Percentiles rank a stretch among this genome's conserved stretches.
phyloP scores from a whole-genome alignment of 2,113 vertebrate genomes.

The Phyllopteryx taeniolatus region DNA sequence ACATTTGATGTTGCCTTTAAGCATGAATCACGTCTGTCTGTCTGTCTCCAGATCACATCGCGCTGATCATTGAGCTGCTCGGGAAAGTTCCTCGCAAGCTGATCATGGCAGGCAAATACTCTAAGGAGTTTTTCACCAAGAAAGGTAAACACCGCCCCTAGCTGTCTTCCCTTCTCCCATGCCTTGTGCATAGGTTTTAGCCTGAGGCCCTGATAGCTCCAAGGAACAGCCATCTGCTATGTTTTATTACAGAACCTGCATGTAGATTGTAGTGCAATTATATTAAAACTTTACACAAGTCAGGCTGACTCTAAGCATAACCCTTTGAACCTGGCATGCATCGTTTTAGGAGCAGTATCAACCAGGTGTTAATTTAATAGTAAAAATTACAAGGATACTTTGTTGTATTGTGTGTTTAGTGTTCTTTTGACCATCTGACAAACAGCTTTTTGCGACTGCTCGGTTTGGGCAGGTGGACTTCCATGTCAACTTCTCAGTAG shows the following conservation, averaged over 20 bases:
- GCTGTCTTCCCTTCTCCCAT: conserved; percentile 5
- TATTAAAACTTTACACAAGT: background rate
- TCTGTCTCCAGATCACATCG: conserved; percentile 87
- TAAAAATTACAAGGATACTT: too few relatives aligned
- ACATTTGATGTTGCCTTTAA: conserved; percentile 3
- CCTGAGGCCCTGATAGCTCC: conserved; percentile 11
- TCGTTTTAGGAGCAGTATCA: too few relatives aligned
- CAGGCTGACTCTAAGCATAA: too few relatives aligned
- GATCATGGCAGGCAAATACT: conserved; percentile 91
- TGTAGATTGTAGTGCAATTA: conserved; percentile 15
- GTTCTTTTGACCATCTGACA: too few relatives aligned
- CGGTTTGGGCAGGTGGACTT: too few relatives aligned
- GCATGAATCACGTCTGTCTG: background rate
- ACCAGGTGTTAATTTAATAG: too few relatives aligned
- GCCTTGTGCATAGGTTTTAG: conserved; percentile 14
- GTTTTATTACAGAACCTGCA: conserved; percentile 8
- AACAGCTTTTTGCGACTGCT: too few relatives aligned
- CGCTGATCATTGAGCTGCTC: conserved; percentile 95
- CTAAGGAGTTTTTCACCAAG: conserved; percentile 99
- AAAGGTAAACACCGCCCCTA: conserved; percentile 82
- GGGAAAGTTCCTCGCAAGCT: conserved; percentile 96
- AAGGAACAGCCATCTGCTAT: conserved; percentile 36
- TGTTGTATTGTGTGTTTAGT: too few relatives aligned
- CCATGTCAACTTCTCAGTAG: too few relatives aligned
- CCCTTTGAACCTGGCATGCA: too few relatives aligned